Percentiles rank a stretch among this genome's conserved stretches.
phyloP scores from a whole-genome alignment of 1,140 invertebrate genomes.

The Telenomus remus region DNA sequence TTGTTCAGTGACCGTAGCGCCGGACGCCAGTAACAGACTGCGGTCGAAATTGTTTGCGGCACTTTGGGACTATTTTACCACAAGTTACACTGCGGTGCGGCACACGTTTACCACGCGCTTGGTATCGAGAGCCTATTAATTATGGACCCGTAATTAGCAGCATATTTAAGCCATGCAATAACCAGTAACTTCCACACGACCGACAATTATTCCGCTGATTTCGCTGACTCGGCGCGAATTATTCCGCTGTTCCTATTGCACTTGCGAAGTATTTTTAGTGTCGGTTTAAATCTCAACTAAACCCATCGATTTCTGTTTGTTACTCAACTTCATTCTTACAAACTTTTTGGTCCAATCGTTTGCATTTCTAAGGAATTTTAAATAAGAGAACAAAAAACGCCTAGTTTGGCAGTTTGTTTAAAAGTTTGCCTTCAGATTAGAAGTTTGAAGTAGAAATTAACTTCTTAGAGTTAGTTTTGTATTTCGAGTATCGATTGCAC shows the following conservation, averaged over 20 bases:
- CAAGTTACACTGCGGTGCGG: slow-evolving; percentile 55
- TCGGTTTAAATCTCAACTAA: background rate
- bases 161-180: slow-evolving; percentile 50
- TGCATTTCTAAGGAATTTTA: no score
- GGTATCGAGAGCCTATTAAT: slow-evolving; percentile 56
- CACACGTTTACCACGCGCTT: slow-evolving; percentile 23
- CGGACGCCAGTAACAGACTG: slow-evolving; percentile 22
- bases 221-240: slow-evolving; percentile 15
- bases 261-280: no score
- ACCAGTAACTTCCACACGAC: slow-evolving; percentile 31
- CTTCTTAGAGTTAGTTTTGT: slow-evolving; percentile 37
- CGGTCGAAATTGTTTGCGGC: slow-evolving; percentile 57
- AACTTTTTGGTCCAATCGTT: no score
- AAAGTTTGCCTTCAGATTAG: slow-evolving; percentile 6
- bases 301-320: no score
- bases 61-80: slow-evolving; percentile 55
- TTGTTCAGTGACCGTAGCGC: slow-evolving; percentile 32
- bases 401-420: no score
- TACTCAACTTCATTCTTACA: no score
- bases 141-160: slow-evolving; percentile 54
- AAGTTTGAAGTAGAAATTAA: slow-evolving; percentile 43
- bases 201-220: slow-evolving; percentile 33
- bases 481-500: slow-evolving; percentile 23
- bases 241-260: background rate
- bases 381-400: no score